A percentile compares a stretch with the other conserved stretches of the same genome.
These are phyloP conservation scores for Lates japonicus DNA, from an alignment of 2,797 vertebrate species.

Conservation along the genomic window DNA sequence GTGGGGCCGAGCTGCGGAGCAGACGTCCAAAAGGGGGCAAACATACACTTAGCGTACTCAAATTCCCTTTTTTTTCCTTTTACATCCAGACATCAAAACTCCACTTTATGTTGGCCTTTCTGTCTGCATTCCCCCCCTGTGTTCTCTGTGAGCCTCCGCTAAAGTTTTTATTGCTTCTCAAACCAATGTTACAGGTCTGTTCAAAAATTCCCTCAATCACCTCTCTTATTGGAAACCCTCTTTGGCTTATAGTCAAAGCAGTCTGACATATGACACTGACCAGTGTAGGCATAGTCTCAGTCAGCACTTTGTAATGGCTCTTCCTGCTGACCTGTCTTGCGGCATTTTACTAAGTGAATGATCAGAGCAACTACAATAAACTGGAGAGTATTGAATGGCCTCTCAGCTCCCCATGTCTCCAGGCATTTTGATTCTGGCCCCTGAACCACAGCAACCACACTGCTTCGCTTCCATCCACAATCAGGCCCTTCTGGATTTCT, in stretches of 20 bases:
- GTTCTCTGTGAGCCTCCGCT: conserved; percentile 43
- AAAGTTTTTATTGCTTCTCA: conserved; percentile 54
- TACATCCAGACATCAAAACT: conserved; percentile 34
- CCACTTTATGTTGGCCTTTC: conserved; percentile 21
- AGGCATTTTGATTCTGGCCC: conserved; percentile 68
- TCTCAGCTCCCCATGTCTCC: conserved; percentile 69
- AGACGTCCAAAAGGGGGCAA: conserved; percentile 26
- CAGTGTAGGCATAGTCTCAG: conserved; percentile 57
- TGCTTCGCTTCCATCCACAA: conserved; percentile 63
- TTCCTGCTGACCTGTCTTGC: conserved; percentile 76
- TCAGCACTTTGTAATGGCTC: conserved; percentile 76
- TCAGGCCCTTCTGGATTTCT: conserved; percentile 60
- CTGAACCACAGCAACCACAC: conserved; percentile 76
- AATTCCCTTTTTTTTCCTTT: conserved; percentile 25
- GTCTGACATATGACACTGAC: conserved; percentile 69
- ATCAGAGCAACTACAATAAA: conserved; percentile 78
- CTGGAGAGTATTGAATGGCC: conserved; percentile 74
- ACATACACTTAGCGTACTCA: conserved; percentile 23
- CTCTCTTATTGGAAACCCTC: conserved; percentile 60
- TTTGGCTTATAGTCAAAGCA: conserved; percentile 53
- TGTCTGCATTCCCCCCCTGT: conserved; percentile 34
- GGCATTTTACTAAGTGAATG: conserved; percentile 77
- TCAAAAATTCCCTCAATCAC: conserved; percentile 49
- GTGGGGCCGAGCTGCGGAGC: conserved; percentile 15
- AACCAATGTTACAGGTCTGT: conserved; percentile 38